Evolutionary conservation across 2,113 vertebrate genomes (phyloP).

Genomic region (Aramus guarauna): DNA sequence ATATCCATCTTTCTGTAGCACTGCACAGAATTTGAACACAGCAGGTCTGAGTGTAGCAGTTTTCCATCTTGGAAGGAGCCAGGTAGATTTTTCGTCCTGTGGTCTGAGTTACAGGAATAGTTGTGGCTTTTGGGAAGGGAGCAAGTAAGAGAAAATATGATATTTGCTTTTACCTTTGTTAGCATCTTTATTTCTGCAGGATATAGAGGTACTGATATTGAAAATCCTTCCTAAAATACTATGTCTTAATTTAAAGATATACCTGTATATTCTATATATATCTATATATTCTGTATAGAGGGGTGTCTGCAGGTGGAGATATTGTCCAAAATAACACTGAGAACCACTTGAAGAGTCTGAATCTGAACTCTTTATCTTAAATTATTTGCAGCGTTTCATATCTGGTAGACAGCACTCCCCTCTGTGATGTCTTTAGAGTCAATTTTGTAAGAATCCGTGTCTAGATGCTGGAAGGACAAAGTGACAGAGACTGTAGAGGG

Average conservation of each 20-base stretch:
- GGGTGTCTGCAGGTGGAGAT: not conserved
- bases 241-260: not conserved
- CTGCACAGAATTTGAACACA: not conserved
- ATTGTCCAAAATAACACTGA: not conserved
- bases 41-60: not conserved
- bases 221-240: not conserved
- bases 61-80: not conserved
- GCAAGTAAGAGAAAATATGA: not conserved
- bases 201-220: not conserved
- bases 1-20: not conserved
- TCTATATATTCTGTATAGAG: not conserved
- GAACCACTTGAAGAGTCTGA: not conserved
- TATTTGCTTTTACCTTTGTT: not conserved
- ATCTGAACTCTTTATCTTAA: not conserved
- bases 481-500: conserved; percentile 33
- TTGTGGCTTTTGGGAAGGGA: not conserved
- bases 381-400: accelerated
- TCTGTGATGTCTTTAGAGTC: not conserved
- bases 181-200: not conserved
- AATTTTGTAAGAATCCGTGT: not conserved
- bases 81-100: not conserved
- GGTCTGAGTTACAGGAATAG: not conserved
- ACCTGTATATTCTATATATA: not conserved
- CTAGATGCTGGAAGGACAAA: not conserved
- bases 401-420: not conserved